Evolutionary conservation across 1,140 invertebrate species (phyloP).

Genomic region (Penaeus indicus): DNA sequence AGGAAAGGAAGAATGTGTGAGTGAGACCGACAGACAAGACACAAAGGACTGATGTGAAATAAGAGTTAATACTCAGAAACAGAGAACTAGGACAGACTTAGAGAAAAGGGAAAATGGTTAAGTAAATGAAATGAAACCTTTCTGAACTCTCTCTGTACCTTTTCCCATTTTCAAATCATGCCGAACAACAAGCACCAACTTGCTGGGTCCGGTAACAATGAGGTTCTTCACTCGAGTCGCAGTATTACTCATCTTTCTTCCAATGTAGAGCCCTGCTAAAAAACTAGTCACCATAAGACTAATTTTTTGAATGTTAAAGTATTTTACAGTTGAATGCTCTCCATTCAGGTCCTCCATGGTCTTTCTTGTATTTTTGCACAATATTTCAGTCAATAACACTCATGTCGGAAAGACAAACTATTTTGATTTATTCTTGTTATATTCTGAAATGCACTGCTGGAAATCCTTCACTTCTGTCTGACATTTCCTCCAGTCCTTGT

Average conservation of each 20-base stretch:
- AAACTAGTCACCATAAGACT: constrained; percentile 4
- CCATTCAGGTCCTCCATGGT: background rate
- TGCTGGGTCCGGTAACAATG: constrained; percentile 69
- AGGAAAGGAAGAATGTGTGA: background rate
- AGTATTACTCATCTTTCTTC: constrained; percentile 14
- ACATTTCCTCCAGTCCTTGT: constrained; percentile 91
- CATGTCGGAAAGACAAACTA: background rate
- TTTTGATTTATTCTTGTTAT: constrained; percentile 69
- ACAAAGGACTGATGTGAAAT: too few species aligned
- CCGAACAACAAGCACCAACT: constrained; percentile 88
- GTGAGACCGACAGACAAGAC: background rate
- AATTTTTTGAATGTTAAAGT: background rate
- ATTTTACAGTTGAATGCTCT: background rate
- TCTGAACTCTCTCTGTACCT: constrained; percentile 72
- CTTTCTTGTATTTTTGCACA: constrained; percentile 15
- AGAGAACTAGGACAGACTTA: too few species aligned
- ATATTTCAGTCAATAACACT: background rate
- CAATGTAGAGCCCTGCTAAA: constrained; percentile 47
- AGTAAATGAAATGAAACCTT: too few species aligned
- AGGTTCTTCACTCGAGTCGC: constrained; percentile 31
- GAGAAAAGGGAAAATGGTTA: too few species aligned
- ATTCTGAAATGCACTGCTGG: constrained; percentile 80
- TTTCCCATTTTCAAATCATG: constrained; percentile 94
- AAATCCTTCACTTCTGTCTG: constrained; percentile 85
- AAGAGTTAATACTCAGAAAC: too few species aligned